Base-by-base conservation (phyloP, 2,113 vertebrate genomes). In the Labeo catla region DNA sequence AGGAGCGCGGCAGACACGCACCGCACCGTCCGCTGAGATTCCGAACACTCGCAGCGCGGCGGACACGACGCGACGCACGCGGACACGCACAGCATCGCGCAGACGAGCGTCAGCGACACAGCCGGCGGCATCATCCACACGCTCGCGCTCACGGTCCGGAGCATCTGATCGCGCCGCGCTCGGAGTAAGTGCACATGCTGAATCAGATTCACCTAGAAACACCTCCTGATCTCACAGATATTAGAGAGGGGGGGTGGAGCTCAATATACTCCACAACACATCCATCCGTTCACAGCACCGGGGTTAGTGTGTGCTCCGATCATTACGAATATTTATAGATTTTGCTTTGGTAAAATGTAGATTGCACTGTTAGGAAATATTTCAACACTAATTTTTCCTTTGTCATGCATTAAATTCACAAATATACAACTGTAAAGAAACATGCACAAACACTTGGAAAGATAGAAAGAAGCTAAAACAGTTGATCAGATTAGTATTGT, bases 21-120 rank as follows among this genome's bases (percentile, higher is more conserved):
- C 82, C 94, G 94, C 54, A 95, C 93, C 0, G 93, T 94, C 39
- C 68, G 90, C 45, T 93, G 93, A 54, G 92, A 87, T 8, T 91
- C 89, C 8, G 93, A 94, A 85, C 95, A 96, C 87, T 95, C 93
- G 4, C 95, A 96, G 80, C 92, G 91, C n/a, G 83, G 23, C n/a
- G 93, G 94, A 87, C 95, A 96, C 74, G 78, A 89, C 66, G 85
- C 87, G 84, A 91, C 91, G 87, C 72, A 86, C 66, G 45, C 74
- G 0, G 76, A 89, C 19, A 86, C 83, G 82, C 81, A 92, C 74
- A 95, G 66, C 47, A 95, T 65, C 66, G 92, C 39, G 82, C 89
- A 93, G 84, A 90, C 84, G 91, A 94, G 80, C 19, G 49, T 57
- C 82, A 66, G 57, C 9, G 54, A 54, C 91, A 91, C 86, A 85